phyloP scores from a whole-genome alignment of 2,113 vertebrate genomes.

The Ptychochromis oligacanthus region DNA sequence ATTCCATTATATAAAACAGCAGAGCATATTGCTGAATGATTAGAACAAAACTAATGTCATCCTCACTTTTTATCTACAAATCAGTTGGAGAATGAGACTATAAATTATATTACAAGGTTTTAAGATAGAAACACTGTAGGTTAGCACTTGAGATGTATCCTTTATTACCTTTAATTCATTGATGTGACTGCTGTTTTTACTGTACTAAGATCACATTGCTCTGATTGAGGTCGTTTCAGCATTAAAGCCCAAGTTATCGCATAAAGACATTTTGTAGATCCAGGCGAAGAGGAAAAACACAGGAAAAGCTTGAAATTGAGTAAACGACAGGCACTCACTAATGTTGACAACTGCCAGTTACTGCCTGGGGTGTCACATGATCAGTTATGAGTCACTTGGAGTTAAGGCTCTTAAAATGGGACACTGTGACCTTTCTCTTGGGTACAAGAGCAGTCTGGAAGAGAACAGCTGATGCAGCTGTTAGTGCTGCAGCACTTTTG shows the following conservation, averaged over 20 bases:
- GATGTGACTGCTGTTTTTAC: slow-evolving; percentile 28
- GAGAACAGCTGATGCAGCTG: slow-evolving; percentile 74
- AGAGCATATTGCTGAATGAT: slow-evolving; percentile 2
- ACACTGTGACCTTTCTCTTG: slow-evolving; percentile 73
- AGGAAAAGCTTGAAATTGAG: slow-evolving; percentile 46
- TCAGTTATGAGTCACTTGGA: slow-evolving; percentile 68
- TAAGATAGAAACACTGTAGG: not conserved
- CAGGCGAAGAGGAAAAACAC: slow-evolving; percentile 30
- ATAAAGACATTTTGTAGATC: slow-evolving; percentile 33
- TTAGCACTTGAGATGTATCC: slow-evolving; percentile 5
- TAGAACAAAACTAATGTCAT: slow-evolving; percentile 3
- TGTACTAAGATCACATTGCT: slow-evolving; percentile 11
- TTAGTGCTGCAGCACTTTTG: slow-evolving; percentile 62
- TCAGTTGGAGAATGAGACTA: not conserved
- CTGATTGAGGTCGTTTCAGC: slow-evolving; percentile 15
- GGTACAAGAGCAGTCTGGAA: slow-evolving; percentile 60
- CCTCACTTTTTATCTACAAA: slow-evolving; percentile 12
- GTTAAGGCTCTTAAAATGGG: slow-evolving; percentile 65
- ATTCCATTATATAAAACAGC: slow-evolving; percentile 8
- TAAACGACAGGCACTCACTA: slow-evolving; percentile 69
- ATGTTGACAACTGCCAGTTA: slow-evolving; percentile 72
- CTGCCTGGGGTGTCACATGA: slow-evolving; percentile 68
- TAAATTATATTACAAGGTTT: slow-evolving; percentile 3
- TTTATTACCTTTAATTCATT: slow-evolving; percentile 27
- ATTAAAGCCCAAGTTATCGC: not conserved